phyloP scores from a whole-genome alignment of 2,888 invertebrate species.

The Nebria salina region DNA sequence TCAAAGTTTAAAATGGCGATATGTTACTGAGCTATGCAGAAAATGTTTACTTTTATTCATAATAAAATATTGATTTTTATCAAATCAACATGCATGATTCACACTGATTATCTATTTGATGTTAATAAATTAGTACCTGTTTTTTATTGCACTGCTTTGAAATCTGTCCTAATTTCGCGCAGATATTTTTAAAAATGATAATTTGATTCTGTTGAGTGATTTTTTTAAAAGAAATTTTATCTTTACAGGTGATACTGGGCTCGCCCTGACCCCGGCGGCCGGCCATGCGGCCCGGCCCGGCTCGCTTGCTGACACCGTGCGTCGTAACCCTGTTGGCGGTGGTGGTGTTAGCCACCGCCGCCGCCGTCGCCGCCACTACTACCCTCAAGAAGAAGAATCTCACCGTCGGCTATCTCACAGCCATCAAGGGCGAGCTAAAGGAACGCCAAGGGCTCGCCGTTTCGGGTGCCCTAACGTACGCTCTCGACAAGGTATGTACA shows the following conservation, averaged over 20 bases:
- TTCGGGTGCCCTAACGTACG: conserved; percentile 91
- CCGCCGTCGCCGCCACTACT: conserved; percentile 50
- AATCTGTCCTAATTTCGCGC: too few species aligned
- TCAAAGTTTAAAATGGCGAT: not conserved
- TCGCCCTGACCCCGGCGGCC: conserved; percentile 63
- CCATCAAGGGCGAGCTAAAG: conserved; percentile 75
- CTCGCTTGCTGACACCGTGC: conserved; percentile 61
- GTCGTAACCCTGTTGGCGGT: conserved; percentile 55
- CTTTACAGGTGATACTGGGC: conserved; percentile 14
- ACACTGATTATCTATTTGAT: not conserved
- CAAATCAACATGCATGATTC: not conserved
- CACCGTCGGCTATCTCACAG: conserved; percentile 87
- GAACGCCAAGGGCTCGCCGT: conserved; percentile 87
- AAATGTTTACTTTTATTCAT: not conserved
- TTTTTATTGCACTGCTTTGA: too few species aligned
- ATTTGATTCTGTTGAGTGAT: not conserved
- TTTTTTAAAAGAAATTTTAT: not conserved
- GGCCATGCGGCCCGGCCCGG: conserved; percentile 71
- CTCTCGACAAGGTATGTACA: conserved; percentile 77
- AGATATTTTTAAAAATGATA: too few species aligned
- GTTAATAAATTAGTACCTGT: too few species aligned
- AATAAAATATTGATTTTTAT: not conserved
- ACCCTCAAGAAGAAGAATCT: conserved; percentile 64
- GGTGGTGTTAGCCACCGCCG: conserved; percentile 57
- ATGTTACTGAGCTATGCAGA: not conserved